Conservation (phyloP, 2,797 vertebrate species). For the Meda fulgida region DNA sequence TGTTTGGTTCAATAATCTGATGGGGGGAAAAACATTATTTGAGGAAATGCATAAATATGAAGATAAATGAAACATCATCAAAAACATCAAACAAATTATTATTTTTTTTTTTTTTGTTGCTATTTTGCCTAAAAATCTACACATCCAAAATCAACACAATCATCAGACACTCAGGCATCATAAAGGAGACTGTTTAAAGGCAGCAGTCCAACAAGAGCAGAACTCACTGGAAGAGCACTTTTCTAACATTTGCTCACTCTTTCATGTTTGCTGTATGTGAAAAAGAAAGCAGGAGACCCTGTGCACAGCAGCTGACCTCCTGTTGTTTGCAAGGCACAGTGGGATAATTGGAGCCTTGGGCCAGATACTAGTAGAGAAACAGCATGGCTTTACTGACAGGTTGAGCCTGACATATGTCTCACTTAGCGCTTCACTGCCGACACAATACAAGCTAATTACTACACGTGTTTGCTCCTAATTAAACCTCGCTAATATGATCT, state of each 20-base stretch:
- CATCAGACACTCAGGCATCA: background rate
- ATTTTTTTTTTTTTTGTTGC: background rate
- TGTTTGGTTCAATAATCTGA: too few species aligned
- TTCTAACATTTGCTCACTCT: constrained; percentile 16
- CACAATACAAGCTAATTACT: constrained; percentile 69
- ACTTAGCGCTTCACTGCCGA: constrained; percentile 65
- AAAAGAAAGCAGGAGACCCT: constrained; percentile 42
- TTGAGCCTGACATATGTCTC: constrained; percentile 64
- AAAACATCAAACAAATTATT: background rate
- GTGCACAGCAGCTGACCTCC: constrained; percentile 40
- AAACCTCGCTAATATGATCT: constrained; percentile 53
- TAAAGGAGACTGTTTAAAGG: constrained; percentile 14
- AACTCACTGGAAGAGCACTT: background rate
- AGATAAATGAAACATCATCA: background rate
- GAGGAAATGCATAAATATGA: too few species aligned
- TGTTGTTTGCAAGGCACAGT: constrained; percentile 54
- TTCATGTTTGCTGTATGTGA: constrained; percentile 46
- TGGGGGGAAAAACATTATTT: too few species aligned
- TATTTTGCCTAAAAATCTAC: background rate
- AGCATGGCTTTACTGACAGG: constrained; percentile 61
- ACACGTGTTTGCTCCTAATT: constrained; percentile 72
- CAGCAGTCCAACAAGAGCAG: background rate
- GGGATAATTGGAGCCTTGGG: constrained; percentile 70
- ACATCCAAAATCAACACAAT: background rate
- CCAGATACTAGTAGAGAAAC: constrained; percentile 59